Evolutionary conservation across 1,140 invertebrate genomes (phyloP).

Genomic region (Trichonephila clavipes): DNA sequence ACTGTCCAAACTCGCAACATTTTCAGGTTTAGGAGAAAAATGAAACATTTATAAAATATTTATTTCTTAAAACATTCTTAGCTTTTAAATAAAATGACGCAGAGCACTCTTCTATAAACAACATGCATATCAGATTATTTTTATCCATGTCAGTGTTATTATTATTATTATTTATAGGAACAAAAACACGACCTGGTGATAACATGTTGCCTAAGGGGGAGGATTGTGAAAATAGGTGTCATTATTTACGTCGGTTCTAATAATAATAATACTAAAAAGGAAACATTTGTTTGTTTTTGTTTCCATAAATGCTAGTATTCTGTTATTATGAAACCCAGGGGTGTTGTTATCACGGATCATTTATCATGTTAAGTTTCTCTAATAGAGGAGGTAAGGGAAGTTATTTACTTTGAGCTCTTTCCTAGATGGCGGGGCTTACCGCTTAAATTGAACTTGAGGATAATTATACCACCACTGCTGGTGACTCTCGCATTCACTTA

Average conservation of each 20-base stretch:
- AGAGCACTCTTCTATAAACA: background rate
- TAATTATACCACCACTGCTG: background rate
- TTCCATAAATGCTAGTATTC: background rate
- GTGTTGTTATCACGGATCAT: background rate
- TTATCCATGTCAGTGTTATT: background rate
- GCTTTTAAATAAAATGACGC: too few species aligned
- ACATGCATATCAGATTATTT: background rate
- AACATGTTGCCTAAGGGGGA: background rate
- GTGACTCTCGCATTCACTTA: background rate
- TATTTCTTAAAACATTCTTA: too few species aligned
- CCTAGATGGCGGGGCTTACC: background rate
- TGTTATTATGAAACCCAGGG: background rate
- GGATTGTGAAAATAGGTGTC: background rate
- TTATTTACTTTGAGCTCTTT: background rate
- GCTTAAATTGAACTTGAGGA: background rate
- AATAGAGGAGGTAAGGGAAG: background rate
- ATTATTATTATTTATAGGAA: conserved; percentile 7
- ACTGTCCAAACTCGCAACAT: too few species aligned
- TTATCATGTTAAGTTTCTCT: background rate
- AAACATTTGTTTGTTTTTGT: background rate
- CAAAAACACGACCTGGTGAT: background rate
- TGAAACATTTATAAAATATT: too few species aligned
- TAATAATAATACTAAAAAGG: background rate
- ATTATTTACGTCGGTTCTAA: background rate
- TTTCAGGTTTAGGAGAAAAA: too few species aligned